These are phyloP conservation scores for Pangasius mekongensis DNA, from an alignment of 2,797 vertebrate species.

Conservation along the genomic window DNA sequence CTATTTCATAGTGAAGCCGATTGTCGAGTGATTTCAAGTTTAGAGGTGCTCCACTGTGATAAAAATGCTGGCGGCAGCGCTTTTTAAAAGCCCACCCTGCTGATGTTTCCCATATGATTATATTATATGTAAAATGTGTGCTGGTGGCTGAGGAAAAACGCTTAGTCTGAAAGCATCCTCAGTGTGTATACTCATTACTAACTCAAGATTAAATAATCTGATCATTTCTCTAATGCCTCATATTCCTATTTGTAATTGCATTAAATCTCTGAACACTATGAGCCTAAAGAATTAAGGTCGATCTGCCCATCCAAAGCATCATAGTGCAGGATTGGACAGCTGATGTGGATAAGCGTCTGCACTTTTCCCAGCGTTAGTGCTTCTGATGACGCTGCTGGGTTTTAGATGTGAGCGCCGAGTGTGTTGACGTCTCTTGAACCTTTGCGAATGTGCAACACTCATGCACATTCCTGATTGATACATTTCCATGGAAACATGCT, in stretches of 20 bases:
- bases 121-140: neutral
- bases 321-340: constrained; percentile 23
- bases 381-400: constrained; percentile 44
- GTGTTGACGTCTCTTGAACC: constrained; percentile 73
- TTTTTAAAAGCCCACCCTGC: neutral
- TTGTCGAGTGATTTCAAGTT: neutral
- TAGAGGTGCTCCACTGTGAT: neutral
- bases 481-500: constrained; percentile 87
- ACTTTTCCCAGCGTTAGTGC: constrained; percentile 5
- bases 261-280: neutral
- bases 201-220: neutral
- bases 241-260: neutral
- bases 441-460: constrained; percentile 77
- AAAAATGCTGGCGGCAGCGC: neutral
- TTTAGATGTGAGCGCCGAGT: constrained; percentile 59
- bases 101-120: neutral
- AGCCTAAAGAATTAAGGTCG: constrained; percentile 3
- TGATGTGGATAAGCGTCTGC: constrained; percentile 31
- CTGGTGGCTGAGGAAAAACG: neutral
- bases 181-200: neutral
- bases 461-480: constrained; percentile 90
- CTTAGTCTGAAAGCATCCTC: neutral
- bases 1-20: neutral
- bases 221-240: neutral
- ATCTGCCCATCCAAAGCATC: neutral